phyloP scores from a whole-genome alignment of 2,797 vertebrate species.

The Gambusia yucatana region DNA sequence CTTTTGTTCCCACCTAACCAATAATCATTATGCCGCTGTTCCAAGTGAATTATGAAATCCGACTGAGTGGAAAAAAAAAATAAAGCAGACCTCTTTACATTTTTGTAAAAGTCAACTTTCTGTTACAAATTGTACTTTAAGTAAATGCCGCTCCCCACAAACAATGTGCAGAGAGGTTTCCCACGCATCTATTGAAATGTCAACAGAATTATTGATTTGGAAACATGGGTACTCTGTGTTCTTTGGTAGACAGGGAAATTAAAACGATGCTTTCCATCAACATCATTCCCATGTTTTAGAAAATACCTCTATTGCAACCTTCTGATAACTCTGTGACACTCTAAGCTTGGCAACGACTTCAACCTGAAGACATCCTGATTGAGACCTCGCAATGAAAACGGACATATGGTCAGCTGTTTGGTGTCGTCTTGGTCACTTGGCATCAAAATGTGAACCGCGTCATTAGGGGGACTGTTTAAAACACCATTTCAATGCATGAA shows the following conservation, averaged over 20 bases:
- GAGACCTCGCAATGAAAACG: background rate
- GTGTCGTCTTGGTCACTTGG: too few species aligned
- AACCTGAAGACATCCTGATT: background rate
- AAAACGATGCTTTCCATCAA: background rate
- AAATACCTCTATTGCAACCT: background rate
- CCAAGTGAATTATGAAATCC: background rate
- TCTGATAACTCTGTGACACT: background rate
- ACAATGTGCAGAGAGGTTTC: background rate
- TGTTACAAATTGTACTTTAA: slow-evolving; percentile 3
- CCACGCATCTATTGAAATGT: slow-evolving; percentile 33
- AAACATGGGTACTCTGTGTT: background rate
- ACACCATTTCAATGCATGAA: background rate
- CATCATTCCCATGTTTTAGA: background rate
- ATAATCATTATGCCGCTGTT: background rate
- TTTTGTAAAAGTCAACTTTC: slow-evolving; percentile 11
- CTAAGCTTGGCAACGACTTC: background rate
- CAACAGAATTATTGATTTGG: slow-evolving; percentile 11
- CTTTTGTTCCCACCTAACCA: background rate
- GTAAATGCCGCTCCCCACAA: slow-evolving; percentile 16
- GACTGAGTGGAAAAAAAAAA: background rate
- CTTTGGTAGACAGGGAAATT: slow-evolving; percentile 10
- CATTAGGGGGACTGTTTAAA: background rate
- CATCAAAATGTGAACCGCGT: too few species aligned
- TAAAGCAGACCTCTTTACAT: background rate
- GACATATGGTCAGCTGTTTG: background rate